Evolutionary conservation across 2,888 invertebrate species (phyloP).

Genomic region (Muschampia plurimacula): DNA sequence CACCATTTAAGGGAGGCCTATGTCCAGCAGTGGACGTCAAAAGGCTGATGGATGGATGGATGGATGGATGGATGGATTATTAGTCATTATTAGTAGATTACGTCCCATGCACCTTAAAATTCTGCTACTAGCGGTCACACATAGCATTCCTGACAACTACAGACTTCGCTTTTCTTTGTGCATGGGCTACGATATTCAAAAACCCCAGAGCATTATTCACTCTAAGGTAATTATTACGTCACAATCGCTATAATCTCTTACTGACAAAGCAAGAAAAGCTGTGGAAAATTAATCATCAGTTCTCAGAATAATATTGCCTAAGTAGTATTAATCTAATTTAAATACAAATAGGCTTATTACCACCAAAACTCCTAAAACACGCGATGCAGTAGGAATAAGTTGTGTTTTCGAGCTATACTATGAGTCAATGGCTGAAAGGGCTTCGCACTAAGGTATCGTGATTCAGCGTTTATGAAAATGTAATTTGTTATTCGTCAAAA

Average conservation of each 20-base stretch:
- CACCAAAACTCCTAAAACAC: slow-evolving; percentile 1
- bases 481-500: slow-evolving; percentile 13
- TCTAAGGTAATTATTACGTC: not conserved
- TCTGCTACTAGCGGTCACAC: too few species aligned
- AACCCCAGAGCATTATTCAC: not conserved
- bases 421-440: slow-evolving; percentile 18
- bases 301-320: not conserved
- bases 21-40: too few species aligned
- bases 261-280: not conserved
- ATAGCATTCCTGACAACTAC: too few species aligned
- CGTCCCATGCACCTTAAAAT: too few species aligned
- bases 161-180: too few species aligned
- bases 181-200: not conserved
- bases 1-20: too few species aligned
- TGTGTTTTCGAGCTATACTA: not conserved
- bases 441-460: slow-evolving; percentile 17
- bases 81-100: too few species aligned
- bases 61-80: too few species aligned
- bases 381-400: slow-evolving; percentile 6
- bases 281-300: not conserved
- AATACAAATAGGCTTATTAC: not conserved
- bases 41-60: too few species aligned
- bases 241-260: not conserved
- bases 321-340: slow-evolving; percentile 6
- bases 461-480: slow-evolving; percentile 5